These are phyloP conservation scores for Lepidostoma basale DNA, from an alignment of 1,140 invertebrate species.

Conservation along the genomic window DNA sequence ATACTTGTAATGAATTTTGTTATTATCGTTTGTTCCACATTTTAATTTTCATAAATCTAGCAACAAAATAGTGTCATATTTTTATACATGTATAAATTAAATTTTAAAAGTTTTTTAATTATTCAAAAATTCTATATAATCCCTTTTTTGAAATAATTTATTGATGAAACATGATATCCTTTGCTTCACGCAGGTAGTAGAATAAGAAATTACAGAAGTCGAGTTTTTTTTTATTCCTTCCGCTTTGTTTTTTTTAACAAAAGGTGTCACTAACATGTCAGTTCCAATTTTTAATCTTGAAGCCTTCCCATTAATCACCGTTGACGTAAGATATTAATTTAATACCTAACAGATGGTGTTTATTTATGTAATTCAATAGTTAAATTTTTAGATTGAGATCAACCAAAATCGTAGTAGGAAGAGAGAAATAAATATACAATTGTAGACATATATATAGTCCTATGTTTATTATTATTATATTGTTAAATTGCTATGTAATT, in stretches of 20 bases:
- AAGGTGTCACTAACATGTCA: slow-evolving; percentile 6
- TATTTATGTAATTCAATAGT: not conserved
- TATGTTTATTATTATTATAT: too few relatives aligned
- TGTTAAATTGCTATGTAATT: not conserved
- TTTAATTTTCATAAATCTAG: too few relatives aligned
- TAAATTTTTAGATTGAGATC: too few relatives aligned
- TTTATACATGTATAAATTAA: too few relatives aligned
- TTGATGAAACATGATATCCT: not conserved
- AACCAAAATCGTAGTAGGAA: not conserved
- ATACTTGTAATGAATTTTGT: too few relatives aligned
- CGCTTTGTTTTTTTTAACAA: not conserved
- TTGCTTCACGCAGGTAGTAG: not conserved
- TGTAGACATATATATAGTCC: not conserved
- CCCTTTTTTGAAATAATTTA: not conserved
- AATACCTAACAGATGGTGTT: not conserved
- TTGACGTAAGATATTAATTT: not conserved
- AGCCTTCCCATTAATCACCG: slow-evolving; percentile 10
- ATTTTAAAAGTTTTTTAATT: too few relatives aligned
- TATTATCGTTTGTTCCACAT: too few relatives aligned
- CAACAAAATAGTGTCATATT: too few relatives aligned
- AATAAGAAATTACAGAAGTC: slow-evolving; percentile 25
- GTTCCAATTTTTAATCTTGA: slow-evolving; percentile 1
- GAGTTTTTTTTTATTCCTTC: not conserved
- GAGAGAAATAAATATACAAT: too few relatives aligned
- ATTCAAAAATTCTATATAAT: not conserved